These are phyloP conservation scores for Lithophane ornitopus DNA, from an alignment of 2,888 invertebrate genomes.

Conservation along the genomic window DNA sequence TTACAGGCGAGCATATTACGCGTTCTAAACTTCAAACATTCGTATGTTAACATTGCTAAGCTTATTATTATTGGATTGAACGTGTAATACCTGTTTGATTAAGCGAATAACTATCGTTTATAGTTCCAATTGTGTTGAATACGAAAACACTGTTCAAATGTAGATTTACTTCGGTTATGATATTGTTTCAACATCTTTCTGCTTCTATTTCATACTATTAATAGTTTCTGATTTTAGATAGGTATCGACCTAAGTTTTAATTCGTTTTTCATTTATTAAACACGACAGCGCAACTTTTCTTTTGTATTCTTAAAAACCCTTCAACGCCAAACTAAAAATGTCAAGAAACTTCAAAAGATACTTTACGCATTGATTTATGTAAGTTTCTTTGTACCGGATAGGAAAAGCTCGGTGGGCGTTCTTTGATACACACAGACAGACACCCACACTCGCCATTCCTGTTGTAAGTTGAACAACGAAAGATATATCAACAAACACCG, in stretches of 20 bases:
- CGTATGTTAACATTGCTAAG: conserved; percentile 46
- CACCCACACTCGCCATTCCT: conserved; percentile 68
- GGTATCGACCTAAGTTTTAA: too few relatives aligned
- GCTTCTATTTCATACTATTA: neutral
- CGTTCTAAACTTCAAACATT: conserved; percentile 57
- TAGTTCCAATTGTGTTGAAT: conserved; percentile 21
- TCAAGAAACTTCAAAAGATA: conserved; percentile 51
- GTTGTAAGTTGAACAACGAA: conserved; percentile 73
- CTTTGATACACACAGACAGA: conserved; percentile 69
- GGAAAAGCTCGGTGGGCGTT: conserved; percentile 71
- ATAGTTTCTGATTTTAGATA: neutral
- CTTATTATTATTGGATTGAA: conserved; percentile 55
- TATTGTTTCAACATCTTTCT: conserved; percentile 1
- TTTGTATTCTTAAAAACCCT: neutral
- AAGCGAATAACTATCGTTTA: conserved; percentile 34
- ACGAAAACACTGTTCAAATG: conserved; percentile 13
- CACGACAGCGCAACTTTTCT: neutral
- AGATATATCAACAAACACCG: conserved; percentile 74
- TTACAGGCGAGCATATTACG: conserved; percentile 57
- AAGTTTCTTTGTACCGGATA: conserved; percentile 61
- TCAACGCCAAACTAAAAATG: conserved; percentile 17
- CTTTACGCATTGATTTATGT: conserved; percentile 54
- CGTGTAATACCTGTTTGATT: conserved; percentile 46
- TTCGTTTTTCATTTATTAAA: neutral
- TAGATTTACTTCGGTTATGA: conserved; percentile 9